Conservation (phyloP, 1,140 invertebrate genomes). For the Calosoma granatense region DNA sequence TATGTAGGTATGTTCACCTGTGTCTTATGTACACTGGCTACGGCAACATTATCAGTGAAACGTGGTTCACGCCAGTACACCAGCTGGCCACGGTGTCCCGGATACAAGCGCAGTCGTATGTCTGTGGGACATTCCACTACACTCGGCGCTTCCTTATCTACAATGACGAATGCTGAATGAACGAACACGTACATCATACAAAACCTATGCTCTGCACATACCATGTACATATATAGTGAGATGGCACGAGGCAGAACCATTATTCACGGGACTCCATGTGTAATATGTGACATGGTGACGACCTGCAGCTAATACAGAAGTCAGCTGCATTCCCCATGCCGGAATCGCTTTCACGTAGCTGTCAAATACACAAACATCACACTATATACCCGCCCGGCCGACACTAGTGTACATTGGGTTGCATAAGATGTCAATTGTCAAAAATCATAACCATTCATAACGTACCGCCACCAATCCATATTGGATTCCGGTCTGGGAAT, state of each 20-base stretch:
- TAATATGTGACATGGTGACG: conserved; percentile 47
- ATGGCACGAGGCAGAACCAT: conserved; percentile 43
- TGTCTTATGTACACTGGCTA: conserved; percentile 46
- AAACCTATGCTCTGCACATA: conserved; percentile 20
- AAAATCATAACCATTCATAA: conserved; percentile 13
- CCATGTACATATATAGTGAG: conserved; percentile 51
- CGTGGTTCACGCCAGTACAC: conserved; percentile 58
- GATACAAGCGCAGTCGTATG: conserved; percentile 45
- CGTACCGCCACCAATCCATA: conserved; percentile 51
- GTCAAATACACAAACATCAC: conserved; percentile 14
- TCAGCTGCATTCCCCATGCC: conserved; percentile 51
- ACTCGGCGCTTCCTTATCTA: conserved; percentile 47
- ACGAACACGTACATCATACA: neutral
- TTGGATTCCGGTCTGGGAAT: conserved; percentile 56
- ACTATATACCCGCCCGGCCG: neutral
- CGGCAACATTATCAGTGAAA: conserved; percentile 51
- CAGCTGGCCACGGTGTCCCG: conserved; percentile 41
- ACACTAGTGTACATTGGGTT: neutral
- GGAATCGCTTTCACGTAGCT: conserved; percentile 52
- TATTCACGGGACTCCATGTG: conserved; percentile 45
- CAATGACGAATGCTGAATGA: conserved; percentile 16
- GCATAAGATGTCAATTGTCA: conserved; percentile 18
- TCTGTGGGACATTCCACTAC: conserved; percentile 51
- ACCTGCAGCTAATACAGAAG: conserved; percentile 48
- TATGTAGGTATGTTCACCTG: too few relatives aligned